Evolutionary conservation across 2,797 vertebrate genomes (phyloP), one percentile per base, ranked within the genome.

Genomic region (Danio jaintianensis): DNA sequence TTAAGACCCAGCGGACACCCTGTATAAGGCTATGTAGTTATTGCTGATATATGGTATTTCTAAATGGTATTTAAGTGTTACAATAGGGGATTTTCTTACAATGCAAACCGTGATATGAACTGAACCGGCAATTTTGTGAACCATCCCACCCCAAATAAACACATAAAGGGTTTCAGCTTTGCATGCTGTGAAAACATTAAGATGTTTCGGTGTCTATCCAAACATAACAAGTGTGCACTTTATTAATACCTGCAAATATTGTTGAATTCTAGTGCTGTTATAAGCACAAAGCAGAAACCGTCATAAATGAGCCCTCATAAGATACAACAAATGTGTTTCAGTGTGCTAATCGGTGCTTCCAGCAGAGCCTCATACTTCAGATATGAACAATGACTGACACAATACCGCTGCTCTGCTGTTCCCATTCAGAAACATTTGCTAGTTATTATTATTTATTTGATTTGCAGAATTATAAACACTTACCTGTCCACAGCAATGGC

Each of bases 401-500:
- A 6, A n/a, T 11, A 36, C 5, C 43, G 4, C 66, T 3, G 15
- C 45, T 48, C 64, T 16, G 20, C 8, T 8, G 7, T 29, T 66
- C 47, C 40, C 40, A n/a, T 22, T 15, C 29, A 8, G 11, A 36
- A 36, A 38, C 12, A 15, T 38, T 13, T 38, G 58, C 15, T 61
- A 61, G 11, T 68, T 52, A n/a, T 68, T 68, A 50, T 9, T 36
- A 6, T 18, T n/a, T 2, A 4, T 52, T 47, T 66, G 1, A 43
- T 16, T 50, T 5, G 50, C 12, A 22, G 5, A 45, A 42, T 20
- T 9, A 16, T 29, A 50, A 55, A 53, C 20, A 59, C 79, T 82
- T 43, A 89, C 89, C 89, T 87, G 68, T 90, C 89, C 38, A 90
- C 85, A 9, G 89, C 89, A 4, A 90, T 87, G n/a, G 87, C 87